phyloP scores from a whole-genome alignment of 2,113 vertebrate species.

The Solenodon paradoxus region DNA sequence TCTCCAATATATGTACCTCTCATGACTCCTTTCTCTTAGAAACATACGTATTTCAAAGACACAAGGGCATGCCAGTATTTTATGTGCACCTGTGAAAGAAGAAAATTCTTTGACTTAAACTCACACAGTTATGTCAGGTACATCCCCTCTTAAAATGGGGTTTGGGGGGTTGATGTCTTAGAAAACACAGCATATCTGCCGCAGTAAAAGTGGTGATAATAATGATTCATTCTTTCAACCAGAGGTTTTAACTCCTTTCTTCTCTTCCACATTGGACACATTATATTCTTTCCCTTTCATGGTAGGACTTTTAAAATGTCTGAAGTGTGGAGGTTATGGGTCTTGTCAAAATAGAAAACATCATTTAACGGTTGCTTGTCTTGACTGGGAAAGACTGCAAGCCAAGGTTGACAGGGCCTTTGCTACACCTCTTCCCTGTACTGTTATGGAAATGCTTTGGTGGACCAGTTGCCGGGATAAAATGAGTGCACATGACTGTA shows the following conservation, averaged over 20 bases:
- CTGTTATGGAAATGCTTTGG: neutral
- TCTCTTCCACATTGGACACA: neutral
- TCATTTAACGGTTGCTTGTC: neutral
- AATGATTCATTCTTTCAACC: neutral
- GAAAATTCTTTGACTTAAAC: neutral
- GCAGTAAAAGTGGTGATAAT: neutral
- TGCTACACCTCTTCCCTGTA: neutral
- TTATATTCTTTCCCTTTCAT: neutral
- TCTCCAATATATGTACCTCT: neutral
- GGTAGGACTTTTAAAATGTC: neutral
- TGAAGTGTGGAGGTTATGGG: neutral
- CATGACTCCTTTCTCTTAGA: neutral
- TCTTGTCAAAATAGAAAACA: neutral
- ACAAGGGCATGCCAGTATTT: neutral
- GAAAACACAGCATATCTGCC: slow-evolving; percentile 7
- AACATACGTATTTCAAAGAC: slow-evolving; percentile 30
- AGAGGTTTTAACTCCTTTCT: neutral
- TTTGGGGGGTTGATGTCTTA: neutral
- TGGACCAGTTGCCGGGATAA: slow-evolving; percentile 30
- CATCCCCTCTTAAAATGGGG: neutral
- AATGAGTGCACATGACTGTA: slow-evolving; percentile 40
- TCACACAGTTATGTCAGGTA: neutral
- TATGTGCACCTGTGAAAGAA: neutral
- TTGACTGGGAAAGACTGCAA: neutral
- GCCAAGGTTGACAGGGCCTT: neutral